phyloP scores from a whole-genome alignment of 1,140 invertebrate species.

The Drosophila equinoxialis region DNA sequence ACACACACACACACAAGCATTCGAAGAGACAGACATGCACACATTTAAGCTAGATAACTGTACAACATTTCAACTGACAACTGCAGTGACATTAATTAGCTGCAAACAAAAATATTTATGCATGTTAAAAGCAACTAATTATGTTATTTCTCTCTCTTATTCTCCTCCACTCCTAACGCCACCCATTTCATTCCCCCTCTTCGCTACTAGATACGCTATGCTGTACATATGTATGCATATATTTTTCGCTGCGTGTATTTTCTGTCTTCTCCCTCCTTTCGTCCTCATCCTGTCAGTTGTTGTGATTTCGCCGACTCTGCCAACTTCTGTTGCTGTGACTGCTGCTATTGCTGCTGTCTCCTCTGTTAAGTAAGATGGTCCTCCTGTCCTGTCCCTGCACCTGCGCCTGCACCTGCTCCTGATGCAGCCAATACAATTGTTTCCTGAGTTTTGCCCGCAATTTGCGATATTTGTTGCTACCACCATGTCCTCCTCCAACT shows the following conservation, averaged over 20 bases:
- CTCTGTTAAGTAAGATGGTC: constrained; percentile 1
- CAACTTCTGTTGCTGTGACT: constrained; percentile 22
- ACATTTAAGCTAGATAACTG: constrained; percentile 37
- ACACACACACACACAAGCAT: not conserved
- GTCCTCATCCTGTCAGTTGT: constrained; percentile 40
- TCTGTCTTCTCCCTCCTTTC: not conserved
- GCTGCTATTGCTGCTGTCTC: constrained; percentile 11
- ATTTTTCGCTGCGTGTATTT: constrained; percentile 12
- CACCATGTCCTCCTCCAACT: constrained; percentile 33
- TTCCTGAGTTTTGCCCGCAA: constrained; percentile 80
- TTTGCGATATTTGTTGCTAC: constrained; percentile 72
- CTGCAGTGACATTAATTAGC: constrained; percentile 71
- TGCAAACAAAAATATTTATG: constrained; percentile 58
- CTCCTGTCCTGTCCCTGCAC: constrained; percentile 10
- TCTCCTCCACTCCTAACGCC: not conserved
- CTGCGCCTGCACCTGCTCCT: constrained; percentile 30
- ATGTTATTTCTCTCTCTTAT: constrained; percentile 33
- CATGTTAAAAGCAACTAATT: constrained; percentile 71
- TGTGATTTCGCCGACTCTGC: constrained; percentile 34
- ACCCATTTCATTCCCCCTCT: not conserved
- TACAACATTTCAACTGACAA: constrained; percentile 60
- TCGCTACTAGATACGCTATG: no score
- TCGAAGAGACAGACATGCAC: constrained; percentile 7
- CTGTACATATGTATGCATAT: not conserved
- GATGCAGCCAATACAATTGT: constrained; percentile 73